Base-by-base conservation (phyloP, 2,113 vertebrate genomes). In the Neodontobutis hainanensis region DNA sequence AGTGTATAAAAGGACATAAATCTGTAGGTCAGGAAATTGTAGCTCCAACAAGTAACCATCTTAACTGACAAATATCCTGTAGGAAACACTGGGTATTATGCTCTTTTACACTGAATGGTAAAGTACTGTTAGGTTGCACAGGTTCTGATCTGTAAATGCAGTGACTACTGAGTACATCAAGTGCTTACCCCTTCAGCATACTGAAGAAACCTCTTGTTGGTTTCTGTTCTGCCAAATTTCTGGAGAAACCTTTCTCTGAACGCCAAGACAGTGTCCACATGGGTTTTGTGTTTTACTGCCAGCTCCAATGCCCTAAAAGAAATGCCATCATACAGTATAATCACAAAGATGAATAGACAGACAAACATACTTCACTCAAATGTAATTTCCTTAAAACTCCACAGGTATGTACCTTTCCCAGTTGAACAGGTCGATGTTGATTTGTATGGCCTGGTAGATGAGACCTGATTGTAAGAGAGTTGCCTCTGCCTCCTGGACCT, bases 241-340 rank as follows among this genome's bases (percentile, higher is more conserved):
- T 95, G 89, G 50, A 99, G 84, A 87, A 94, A 98, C 88, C 94
- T 96, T 12, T 93, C 93, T 76, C 96, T 93, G 68, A 95, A 94
- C 56, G 96, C 96, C 78, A 99, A 94, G 69, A 99, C 97, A 0
- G 97, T 99, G 91, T 99, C 97, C 73, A 99, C 95, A 32, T 99
- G 97, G 34, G 96, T 99, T 91, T 95, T 99, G 83, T 99, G 94
- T 90, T 98, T 99, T 75, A 99, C 94, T 56, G 97, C 97, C 77
- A 99, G 90, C n/a, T 98, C 97, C 75, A 99, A 89, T 16, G 97
- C 97, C 83, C 97, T 82, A 34, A 92, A 55, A 81, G 62, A 80
- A 11, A 91, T 0, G 46, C 76, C 45, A 58, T 75, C 35, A 51
- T 61, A 48, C 0, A 65, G 36, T 5, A 47, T n/a, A 68, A 27